Conservation (phyloP, 92 coral and sea anemone genomes). For the Micromussa lordhowensis region DNA sequence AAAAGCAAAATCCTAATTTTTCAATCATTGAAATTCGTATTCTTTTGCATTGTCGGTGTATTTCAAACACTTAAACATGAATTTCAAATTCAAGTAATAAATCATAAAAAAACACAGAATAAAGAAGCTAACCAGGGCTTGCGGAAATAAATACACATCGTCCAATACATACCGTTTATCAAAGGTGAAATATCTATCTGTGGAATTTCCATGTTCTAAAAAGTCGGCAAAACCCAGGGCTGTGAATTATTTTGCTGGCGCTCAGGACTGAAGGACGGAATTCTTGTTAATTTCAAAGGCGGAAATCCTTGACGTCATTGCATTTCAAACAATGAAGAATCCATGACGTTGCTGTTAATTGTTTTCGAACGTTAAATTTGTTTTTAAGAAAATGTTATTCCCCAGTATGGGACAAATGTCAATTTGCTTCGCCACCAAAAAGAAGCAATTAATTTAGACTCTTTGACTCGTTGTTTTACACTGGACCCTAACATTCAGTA, state of each 20-base stretch:
- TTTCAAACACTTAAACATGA: background rate
- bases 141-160: background rate
- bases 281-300: background rate
- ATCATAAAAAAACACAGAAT: background rate
- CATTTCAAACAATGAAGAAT: background rate
- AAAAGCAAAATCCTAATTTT: background rate
- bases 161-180: constrained; percentile 18
- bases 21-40: background rate
- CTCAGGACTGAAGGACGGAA: background rate
- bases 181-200: constrained; percentile 46
- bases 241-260: background rate
- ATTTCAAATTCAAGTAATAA: background rate
- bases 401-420: background rate
- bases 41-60: background rate
- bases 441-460: background rate
- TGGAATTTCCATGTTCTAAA: constrained; percentile 25
- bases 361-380: background rate
- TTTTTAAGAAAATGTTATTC: background rate
- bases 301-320: constrained; percentile 2
- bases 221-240: background rate
- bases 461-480: too few species aligned
- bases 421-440: background rate
- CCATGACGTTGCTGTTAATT: constrained; percentile 18
- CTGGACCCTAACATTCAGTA: too few species aligned
- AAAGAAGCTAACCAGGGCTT: background rate